Evolutionary conservation across 2,888 invertebrate genomes (phyloP), one percentile per base, ranked within the genome.

Genomic region (Choristoneura rosaceana): DNA sequence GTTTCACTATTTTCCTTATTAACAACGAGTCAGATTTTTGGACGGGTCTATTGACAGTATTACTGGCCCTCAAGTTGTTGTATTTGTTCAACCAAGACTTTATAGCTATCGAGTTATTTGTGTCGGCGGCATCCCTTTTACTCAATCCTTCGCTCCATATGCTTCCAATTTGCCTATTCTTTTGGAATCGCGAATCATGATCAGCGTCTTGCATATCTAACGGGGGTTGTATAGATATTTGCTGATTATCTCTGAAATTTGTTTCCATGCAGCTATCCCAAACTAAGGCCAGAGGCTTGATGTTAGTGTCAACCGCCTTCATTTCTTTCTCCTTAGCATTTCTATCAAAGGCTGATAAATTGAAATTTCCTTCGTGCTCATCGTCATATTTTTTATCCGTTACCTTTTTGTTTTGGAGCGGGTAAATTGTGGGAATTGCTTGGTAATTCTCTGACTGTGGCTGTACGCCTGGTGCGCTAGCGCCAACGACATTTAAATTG

Each of bases 251-350:
- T 71, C 78, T 86, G 74, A 82, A 86, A 47, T 80, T 81, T 5
- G 86, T 86, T 80, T 92, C 91, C 65, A 88, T 79, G 77, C 93
- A 94, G 74, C 89, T 88, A 67, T 93, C 90, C 91, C 90, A 91
- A 71, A 90, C 82, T 71, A 93, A 82, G 75, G 85, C 83, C 69
- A 85, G 78, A n/a, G 89, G 76, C 73, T 85, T 79, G 34, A 80
- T 79, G 45, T 74, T 74, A 50, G 74, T 70, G 52, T 75, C 74
- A 70, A 79, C 70, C 38, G 69, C 69, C 14, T 60, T 74, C 25
- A 63, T 74, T 65, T 76, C 70, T 75, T 80, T 77, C 74, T 74
- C 75, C 75, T 68, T 74, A 59, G 74, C 74, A 76, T 75, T 84
- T 82, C 74, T 73, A 77, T 82, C 76, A 76, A 77, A 76, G 73